These are phyloP conservation scores for Drosophila monieri DNA, from an alignment of 2,888 invertebrate species.

Conservation along the genomic window DNA sequence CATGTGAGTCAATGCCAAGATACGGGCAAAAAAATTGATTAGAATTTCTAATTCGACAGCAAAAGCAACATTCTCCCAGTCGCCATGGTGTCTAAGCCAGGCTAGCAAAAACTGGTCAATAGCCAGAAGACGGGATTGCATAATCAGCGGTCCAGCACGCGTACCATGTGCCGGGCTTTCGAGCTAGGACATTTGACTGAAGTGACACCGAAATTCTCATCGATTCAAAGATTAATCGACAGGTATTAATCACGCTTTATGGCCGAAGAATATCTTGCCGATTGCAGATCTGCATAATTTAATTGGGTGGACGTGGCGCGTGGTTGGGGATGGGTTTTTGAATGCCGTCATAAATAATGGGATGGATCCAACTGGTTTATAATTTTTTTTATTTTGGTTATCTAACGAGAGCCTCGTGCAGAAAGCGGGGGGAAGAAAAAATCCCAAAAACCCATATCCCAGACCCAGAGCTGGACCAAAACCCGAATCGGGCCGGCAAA, in stretches of 20 bases:
- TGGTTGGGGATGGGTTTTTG: constrained; percentile 23
- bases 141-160: constrained; percentile 59
- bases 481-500: constrained; percentile 22
- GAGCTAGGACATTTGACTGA: constrained; percentile 16
- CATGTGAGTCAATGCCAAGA: constrained; percentile 36
- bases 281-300: constrained; percentile 64
- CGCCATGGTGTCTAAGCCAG: constrained; percentile 62
- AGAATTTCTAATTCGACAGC: constrained; percentile 62
- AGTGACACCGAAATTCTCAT: not conserved
- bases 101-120: constrained; percentile 12
- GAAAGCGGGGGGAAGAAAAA: constrained; percentile 19
- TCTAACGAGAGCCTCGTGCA: constrained; percentile 25
- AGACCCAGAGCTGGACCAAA: not conserved
- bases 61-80: constrained; percentile 31
- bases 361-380: constrained; percentile 58
- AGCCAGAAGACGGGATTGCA: constrained; percentile 43
- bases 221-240: constrained; percentile 35
- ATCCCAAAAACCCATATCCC: constrained; percentile 1
- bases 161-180: constrained; percentile 45
- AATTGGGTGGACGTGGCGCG: constrained; percentile 11
- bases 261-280: constrained; percentile 11
- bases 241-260: constrained; percentile 57
- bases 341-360: constrained; percentile 41
- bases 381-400: constrained; percentile 6
- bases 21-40: constrained; percentile 51